Conservation (phyloP, 2,113 vertebrate species). For the Cyanoderma ruficeps region DNA sequence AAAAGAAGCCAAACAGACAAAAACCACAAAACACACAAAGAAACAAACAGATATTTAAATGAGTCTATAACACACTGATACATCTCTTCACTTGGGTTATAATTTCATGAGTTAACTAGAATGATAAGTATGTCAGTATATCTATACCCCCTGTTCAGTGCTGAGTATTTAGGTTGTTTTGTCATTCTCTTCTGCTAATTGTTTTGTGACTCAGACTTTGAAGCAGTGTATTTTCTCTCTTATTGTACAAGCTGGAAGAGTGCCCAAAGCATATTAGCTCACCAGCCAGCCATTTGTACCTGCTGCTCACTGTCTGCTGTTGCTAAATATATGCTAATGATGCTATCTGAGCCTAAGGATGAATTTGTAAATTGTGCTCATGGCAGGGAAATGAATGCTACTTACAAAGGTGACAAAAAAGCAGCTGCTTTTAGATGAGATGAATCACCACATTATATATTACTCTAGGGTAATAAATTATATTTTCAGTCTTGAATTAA, state of each 20-base stretch:
- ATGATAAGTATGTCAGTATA: background rate
- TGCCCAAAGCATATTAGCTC: conserved; percentile 13
- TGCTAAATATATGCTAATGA: conserved; percentile 31
- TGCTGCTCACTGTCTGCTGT: conserved; percentile 7
- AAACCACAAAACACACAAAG: background rate
- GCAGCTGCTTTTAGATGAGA: conserved; percentile 2
- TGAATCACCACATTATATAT: conserved; percentile 12
- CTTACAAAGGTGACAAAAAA: conserved; percentile 24
- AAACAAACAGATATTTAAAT: background rate
- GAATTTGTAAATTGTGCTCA: conserved; percentile 4
- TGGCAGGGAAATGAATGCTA: background rate
- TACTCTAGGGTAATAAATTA: conserved; percentile 27
- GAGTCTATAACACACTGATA: background rate
- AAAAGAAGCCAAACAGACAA: background rate
- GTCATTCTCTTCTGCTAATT: background rate
- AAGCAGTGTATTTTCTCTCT: background rate
- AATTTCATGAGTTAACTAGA: background rate
- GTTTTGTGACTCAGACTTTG: background rate
- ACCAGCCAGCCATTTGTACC: conserved; percentile 24
- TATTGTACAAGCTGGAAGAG: background rate
- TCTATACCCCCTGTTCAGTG: background rate
- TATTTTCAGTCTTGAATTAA: background rate
- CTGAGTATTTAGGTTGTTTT: background rate
- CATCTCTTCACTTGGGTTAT: background rate
- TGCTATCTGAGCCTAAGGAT: background rate